Base-by-base conservation (phyloP, 2,888 invertebrate species). In the Mylabris sibirica region DNA sequence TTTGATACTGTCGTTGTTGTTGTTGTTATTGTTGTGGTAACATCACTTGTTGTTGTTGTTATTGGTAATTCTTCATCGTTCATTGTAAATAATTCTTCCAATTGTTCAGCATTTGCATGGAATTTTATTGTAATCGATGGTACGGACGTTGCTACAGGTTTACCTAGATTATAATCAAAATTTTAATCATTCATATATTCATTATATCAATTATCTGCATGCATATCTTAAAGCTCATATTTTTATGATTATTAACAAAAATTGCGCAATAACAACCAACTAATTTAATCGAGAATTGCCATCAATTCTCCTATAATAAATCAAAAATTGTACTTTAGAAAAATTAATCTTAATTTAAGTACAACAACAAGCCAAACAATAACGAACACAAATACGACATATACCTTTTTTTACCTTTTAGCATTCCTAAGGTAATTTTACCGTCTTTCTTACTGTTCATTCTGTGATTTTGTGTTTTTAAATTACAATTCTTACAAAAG, bases 51-150 rank as follows among this genome's bases (percentile, higher is more conserved):
- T 41, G 63, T 14, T 44, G 63, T 41, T 22, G 69, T 44, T 38
- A 24, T 53, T 68, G 57, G 17, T 57, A 34, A 20, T 35, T 67
- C 62, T 41, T 89, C 89, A 79, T 91, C 91, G 60, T 87, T 88
- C 64, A 88, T 87, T 2, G 61, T n/a, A 77, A 87, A 90, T 12
- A 92, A 79, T 78, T 92, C 92, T 77, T 93, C 92, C 65, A 93
- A 81, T 82, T 92, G 91, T 78, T 93, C 93, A 79, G 91, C 92
- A 76, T 90, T 92, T n/a, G 92, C 91, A 85, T 91, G 91, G 78
- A 92, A 93, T 78, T 91, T 90, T 77, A 93, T 90, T 8, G 91
- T 87, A 66, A 90, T 83, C 35, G 88, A 85, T 59, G 89, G 82
- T 64, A 84, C 84, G 17, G 85, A 85, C 60, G 85, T 83, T 59